phyloP scores from a whole-genome alignment of 1,140 invertebrate genomes.

The Platorchestia sp. region DNA sequence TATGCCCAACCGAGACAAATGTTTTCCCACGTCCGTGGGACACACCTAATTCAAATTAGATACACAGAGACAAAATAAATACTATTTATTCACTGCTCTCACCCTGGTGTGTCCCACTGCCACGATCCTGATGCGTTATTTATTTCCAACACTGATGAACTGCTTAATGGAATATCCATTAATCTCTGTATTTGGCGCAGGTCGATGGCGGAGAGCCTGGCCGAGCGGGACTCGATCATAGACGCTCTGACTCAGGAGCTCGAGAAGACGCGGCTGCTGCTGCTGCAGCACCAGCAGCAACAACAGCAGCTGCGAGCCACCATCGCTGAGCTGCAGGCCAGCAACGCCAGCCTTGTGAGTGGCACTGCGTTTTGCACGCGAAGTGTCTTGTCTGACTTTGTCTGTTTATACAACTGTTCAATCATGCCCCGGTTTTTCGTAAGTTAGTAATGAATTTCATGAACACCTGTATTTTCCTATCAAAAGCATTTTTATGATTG shows the following conservation, averaged over 20 bases:
- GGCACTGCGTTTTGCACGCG: background rate
- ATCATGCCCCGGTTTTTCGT: background rate
- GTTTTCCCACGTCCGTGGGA: too few species aligned
- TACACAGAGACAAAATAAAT: too few species aligned
- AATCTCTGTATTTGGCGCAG: constrained; percentile 57
- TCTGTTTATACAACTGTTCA: background rate
- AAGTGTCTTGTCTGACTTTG: background rate
- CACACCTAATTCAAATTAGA: too few species aligned
- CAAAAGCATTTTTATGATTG: background rate
- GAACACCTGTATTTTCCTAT: background rate
- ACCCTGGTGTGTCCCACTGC: background rate
- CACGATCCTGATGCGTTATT: background rate
- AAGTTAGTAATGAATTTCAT: background rate
- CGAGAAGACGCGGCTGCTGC: background rate
- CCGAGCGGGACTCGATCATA: constrained; percentile 73
- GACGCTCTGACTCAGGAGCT: constrained; percentile 78
- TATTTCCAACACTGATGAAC: background rate
- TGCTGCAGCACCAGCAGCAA: constrained; percentile 41
- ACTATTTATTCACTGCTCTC: too few species aligned
- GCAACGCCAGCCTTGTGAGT: constrained; percentile 16
- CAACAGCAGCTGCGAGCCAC: background rate
- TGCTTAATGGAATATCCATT: background rate
- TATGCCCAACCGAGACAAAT: too few species aligned
- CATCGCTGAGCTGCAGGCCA: constrained; percentile 4
- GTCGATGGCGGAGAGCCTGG: constrained; percentile 73